Conservation (phyloP, 2,888 invertebrate species). For the Allygus modestus region DNA sequence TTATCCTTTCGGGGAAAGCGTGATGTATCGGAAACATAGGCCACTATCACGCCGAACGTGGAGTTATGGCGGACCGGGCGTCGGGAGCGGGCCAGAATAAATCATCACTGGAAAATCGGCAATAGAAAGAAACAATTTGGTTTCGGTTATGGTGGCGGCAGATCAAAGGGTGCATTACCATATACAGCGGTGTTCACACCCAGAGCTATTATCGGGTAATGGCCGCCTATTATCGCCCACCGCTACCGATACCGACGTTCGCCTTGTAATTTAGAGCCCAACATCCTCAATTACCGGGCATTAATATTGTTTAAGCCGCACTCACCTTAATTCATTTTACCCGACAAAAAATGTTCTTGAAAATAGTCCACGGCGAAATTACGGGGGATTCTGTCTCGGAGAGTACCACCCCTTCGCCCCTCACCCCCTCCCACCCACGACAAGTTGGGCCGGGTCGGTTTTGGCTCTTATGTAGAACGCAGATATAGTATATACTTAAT, state of each 20-base stretch:
- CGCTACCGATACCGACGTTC: constrained; percentile 39
- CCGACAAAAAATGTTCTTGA: constrained; percentile 46
- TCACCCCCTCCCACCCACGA: too few relatives aligned
- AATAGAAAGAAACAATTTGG: too few relatives aligned
- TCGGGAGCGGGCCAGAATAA: too few relatives aligned
- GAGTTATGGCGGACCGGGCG: too few relatives aligned
- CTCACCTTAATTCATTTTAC: constrained; percentile 51
- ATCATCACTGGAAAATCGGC: too few relatives aligned
- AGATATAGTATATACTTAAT: too few relatives aligned
- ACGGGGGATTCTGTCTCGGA: background rate
- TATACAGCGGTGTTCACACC: constrained; percentile 53
- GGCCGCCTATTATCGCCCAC: constrained; percentile 43
- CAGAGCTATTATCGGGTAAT: constrained; percentile 28
- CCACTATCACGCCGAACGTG: too few relatives aligned
- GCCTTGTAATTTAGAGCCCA: constrained; percentile 40
- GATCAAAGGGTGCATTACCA: constrained; percentile 47
- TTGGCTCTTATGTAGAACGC: too few relatives aligned
- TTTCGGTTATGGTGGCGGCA: background rate
- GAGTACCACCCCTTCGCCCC: too few relatives aligned
- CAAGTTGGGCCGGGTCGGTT: too few relatives aligned
- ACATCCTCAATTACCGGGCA: constrained; percentile 54
- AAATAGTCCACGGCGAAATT: constrained; percentile 31
- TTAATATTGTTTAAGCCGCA: constrained; percentile 57
- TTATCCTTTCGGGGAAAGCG: too few relatives aligned
- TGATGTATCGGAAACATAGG: too few relatives aligned